These are phyloP conservation scores for Neoarius graeffei DNA, from an alignment of 2,113 vertebrate species.

Conservation along the genomic window DNA sequence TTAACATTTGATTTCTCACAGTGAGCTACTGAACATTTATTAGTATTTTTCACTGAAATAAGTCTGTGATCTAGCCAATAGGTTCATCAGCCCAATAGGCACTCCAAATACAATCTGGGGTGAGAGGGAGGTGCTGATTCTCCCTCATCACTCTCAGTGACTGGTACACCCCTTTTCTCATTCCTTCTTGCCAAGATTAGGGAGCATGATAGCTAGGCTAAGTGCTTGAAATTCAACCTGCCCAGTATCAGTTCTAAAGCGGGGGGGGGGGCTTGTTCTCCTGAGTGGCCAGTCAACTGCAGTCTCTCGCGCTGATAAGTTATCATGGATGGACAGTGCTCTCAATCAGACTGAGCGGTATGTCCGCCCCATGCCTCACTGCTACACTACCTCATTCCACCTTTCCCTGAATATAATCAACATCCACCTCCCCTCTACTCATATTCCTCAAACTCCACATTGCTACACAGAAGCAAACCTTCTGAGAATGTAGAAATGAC, in stretches of 20 bases:
- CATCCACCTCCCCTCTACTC: conserved; percentile 12
- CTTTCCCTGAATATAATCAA: conserved; percentile 44
- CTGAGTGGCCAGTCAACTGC: conserved; percentile 29
- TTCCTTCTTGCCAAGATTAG: conserved; percentile 43
- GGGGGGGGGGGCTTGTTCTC: conserved; percentile 33
- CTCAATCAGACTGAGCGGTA: conserved; percentile 50
- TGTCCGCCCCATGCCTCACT: conserved; percentile 41
- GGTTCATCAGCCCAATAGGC: conserved; percentile 23
- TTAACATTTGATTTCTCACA: conserved; percentile 32
- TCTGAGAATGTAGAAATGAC: conserved; percentile 10
- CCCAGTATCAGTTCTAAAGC: conserved; percentile 36
- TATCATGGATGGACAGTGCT: conserved; percentile 40
- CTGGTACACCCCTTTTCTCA: conserved; percentile 36
- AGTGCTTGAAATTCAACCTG: conserved; percentile 50
- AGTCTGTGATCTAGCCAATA: conserved; percentile 5
- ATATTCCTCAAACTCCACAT: conserved; percentile 4
- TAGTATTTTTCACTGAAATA: conserved; percentile 28
- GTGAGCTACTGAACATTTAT: not conserved
- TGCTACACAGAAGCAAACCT: conserved; percentile 19
- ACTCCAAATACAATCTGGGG: conserved; percentile 37
- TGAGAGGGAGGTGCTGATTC: conserved; percentile 32
- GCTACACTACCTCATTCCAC: conserved; percentile 39
- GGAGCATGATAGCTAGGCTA: conserved; percentile 45
- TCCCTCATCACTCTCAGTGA: conserved; percentile 48
- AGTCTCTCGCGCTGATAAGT: conserved; percentile 51